Evolutionary conservation across 1,140 invertebrate genomes (phyloP).

Genomic region (Ylistrum balloti): DNA sequence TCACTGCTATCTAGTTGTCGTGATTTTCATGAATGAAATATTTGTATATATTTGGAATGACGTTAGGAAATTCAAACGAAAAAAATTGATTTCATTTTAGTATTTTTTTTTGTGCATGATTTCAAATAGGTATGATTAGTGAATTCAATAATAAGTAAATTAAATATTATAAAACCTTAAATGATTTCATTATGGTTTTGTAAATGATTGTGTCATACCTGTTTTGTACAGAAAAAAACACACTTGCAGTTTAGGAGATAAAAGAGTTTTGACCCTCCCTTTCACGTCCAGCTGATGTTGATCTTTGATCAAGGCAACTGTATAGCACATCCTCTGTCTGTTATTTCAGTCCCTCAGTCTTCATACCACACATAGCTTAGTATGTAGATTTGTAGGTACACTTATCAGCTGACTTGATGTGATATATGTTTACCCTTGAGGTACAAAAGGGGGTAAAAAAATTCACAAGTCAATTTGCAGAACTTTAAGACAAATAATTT

Average conservation of each 20-base stretch:
- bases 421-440: not conserved
- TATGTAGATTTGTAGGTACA: slow-evolving; percentile 26
- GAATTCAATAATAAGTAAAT: too few species aligned
- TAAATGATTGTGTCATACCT: not conserved
- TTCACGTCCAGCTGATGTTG: slow-evolving; percentile 9
- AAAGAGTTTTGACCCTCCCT: slow-evolving; percentile 6
- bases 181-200: not conserved
- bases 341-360: not conserved
- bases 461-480: not conserved
- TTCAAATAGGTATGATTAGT: too few species aligned
- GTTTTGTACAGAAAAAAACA: not conserved
- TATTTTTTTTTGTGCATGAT: too few species aligned
- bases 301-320: not conserved
- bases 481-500: too few species aligned
- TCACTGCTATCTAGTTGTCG: too few species aligned
- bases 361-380: slow-evolving; percentile 33
- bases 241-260: not conserved
- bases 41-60: too few species aligned
- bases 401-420: too few species aligned
- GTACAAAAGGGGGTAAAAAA: not conserved
- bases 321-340: not conserved
- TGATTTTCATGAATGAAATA: too few species aligned
- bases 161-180: too few species aligned
- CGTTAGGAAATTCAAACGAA: too few species aligned
- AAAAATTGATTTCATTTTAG: too few species aligned